Evolutionary conservation across 2,113 vertebrate species (phyloP).

Genomic region (Cinclus mexicanus): DNA sequence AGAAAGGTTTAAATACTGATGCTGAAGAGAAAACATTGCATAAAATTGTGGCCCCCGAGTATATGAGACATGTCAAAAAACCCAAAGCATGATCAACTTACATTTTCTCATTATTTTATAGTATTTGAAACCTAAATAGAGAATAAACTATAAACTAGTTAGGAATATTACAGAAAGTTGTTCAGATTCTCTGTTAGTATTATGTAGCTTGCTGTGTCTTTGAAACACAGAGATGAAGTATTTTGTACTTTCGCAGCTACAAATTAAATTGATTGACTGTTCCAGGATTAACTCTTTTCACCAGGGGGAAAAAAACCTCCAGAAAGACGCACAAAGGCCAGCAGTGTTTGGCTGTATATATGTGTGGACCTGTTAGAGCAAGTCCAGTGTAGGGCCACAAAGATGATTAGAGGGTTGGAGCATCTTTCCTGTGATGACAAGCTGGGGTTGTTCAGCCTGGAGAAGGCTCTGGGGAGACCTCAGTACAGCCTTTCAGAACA

Average conservation of each 20-base stretch:
- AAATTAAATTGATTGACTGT: not conserved
- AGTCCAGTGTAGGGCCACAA: not conserved
- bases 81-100: not conserved
- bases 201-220: not conserved
- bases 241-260: not conserved
- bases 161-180: not conserved
- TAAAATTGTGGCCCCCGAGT: rapidly evolving
- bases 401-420: not conserved
- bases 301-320: rapidly evolving
- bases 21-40: not conserved
- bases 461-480: not conserved
- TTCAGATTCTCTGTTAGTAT: not conserved
- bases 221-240: not conserved
- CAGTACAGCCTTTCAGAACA: not conserved
- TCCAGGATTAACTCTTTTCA: not conserved
- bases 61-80: not conserved
- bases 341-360: not conserved
- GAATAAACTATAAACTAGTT: not conserved
- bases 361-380: not conserved
- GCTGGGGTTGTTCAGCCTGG: not conserved
- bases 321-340: not conserved
- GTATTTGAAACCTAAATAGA: not conserved
- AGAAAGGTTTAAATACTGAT: not conserved
- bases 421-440: not conserved
- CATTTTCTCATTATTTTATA: not conserved